These are phyloP conservation scores for Yoshiicerus persimilis DNA, from an alignment of 1,140 invertebrate species.

Conservation along the genomic window DNA sequence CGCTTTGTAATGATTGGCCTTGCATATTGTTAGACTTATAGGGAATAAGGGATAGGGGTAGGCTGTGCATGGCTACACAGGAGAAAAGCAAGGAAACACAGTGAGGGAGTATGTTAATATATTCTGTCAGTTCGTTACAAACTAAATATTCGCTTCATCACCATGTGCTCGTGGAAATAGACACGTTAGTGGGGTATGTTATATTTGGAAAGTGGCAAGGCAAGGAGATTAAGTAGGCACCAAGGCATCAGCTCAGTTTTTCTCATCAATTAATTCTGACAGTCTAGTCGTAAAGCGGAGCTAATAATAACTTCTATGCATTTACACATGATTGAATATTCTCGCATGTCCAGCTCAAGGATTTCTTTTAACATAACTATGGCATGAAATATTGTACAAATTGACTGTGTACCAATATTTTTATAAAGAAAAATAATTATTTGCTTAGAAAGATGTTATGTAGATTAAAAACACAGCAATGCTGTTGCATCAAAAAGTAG, in stretches of 20 bases:
- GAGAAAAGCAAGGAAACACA: no score
- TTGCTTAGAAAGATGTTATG: no score
- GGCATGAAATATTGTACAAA: neutral
- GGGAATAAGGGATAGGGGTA: neutral
- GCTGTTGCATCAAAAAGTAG: no score
- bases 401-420: no score
- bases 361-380: neutral
- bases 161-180: neutral
- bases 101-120: neutral
- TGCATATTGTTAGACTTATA: neutral
- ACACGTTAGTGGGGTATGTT: neutral
- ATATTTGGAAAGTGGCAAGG: neutral
- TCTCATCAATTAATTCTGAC: constrained; percentile 20
- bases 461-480: no score
- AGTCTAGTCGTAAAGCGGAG: neutral
- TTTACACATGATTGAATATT: neutral
- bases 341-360: constrained; percentile 7
- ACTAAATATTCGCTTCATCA: neutral
- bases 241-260: neutral
- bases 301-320: neutral
- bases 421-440: no score
- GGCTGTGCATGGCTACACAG: neutral
- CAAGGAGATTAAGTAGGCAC: neutral
- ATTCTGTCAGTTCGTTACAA: neutral
- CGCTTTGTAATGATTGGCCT: neutral